Conservation (phyloP, 2,797 vertebrate species). For the Eulemur albifrons region DNA sequence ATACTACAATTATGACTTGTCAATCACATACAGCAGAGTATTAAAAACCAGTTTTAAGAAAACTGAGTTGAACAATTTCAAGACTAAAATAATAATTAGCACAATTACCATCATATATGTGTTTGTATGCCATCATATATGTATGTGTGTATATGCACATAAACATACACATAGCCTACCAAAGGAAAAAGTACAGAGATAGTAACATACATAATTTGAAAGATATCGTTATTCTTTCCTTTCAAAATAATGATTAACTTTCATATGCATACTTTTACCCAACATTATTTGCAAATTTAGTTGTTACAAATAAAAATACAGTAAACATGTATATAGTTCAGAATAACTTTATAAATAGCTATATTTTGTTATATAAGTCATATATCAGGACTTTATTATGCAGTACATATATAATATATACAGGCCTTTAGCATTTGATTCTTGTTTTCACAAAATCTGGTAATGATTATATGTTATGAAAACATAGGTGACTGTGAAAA, state of each 20-base stretch:
- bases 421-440: background rate
- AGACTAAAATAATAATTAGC: background rate
- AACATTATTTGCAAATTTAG: background rate
- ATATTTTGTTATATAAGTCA: background rate
- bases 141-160: background rate
- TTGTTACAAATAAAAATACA: constrained; percentile 16
- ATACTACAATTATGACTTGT: background rate
- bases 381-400: background rate
- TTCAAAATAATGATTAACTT: background rate
- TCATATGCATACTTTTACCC: background rate
- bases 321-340: background rate
- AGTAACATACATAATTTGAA: background rate
- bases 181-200: background rate
- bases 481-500: constrained; percentile 21
- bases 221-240: background rate
- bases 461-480: constrained; percentile 21
- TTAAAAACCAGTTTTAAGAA: background rate
- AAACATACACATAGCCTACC: background rate
- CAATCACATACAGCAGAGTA: background rate
- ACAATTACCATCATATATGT: background rate
- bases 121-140: background rate
- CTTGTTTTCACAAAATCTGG: background rate
- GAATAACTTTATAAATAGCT: background rate
- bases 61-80: background rate
- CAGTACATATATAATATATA: background rate